Evolutionary conservation across 2,888 invertebrate species (phyloP), one percentile per base, ranked within the genome.

Genomic region (Andrena minutula): DNA sequence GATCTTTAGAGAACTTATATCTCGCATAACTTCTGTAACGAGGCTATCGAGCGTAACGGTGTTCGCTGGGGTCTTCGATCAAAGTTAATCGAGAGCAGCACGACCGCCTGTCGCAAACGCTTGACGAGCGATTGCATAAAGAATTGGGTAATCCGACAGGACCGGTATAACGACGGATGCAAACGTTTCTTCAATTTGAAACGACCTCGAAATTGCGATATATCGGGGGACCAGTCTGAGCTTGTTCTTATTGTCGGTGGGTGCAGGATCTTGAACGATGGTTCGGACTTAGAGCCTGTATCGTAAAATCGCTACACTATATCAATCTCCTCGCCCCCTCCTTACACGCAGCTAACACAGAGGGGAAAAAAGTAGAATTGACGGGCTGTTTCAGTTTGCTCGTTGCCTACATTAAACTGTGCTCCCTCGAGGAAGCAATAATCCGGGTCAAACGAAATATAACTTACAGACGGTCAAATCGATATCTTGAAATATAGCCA

Each of bases 301-400:
- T 79, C 85, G 75, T 81, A 73, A 86, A 89, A 88, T 88, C 84
- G 87, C 85, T 69, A 82, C 84, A 72, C 86, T 89, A 78, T 87
- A 89, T 89, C 90, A 87, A 89, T 89, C 89, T 81, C 74, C 75
- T 65, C 58, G 82, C 85, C 82, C 82, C 74, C 71, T 84, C 60
- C 86, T 74, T 60, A 63, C 81, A 70, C 75, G 51, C 63, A 23
- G 60, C 75, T 20, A 20, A 8, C 56, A 65, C 51, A 30, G 68
- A 60, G 64, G 28, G 28, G 69, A 70, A 83, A 84, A 70, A 70
- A 71, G 61, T 28, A 64, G 65, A 30, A 47, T 41, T 65, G 74
- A 73, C 70, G 72, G 66, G 58, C 20, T 35, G 49, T 73, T 81
- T 61, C 47, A 75, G 47, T 80, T 65, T 71, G 63, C 71, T 75